phyloP scores from a whole-genome alignment of 1,140 invertebrate genomes.

The Hydropsyche tenuis region DNA sequence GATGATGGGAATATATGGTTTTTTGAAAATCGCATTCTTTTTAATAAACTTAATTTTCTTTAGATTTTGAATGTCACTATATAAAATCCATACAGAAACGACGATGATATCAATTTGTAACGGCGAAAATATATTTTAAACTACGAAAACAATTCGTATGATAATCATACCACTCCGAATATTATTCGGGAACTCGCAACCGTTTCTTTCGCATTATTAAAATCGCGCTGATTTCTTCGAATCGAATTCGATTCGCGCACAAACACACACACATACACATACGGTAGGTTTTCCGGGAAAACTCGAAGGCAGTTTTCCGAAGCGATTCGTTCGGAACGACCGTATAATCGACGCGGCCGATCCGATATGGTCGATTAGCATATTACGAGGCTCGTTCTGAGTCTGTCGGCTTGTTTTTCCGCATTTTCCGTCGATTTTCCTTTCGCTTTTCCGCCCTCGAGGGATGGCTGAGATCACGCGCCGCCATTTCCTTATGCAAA shows the following conservation, averaged over 20 bases:
- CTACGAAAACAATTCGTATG: no score
- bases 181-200: no score
- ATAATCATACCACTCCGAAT: no score
- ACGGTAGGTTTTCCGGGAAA: not conserved
- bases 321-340: not conserved
- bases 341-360: not conserved
- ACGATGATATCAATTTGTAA: not conserved
- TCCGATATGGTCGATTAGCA: conserved; percentile 22
- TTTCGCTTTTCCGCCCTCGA: not conserved
- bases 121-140: not conserved
- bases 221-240: no score
- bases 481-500: conserved; percentile 1
- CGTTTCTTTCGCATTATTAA: no score
- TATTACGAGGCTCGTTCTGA: conserved; percentile 10
- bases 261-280: not conserved
- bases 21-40: no score
- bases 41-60: no score
- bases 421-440: not conserved
- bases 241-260: not conserved
- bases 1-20: no score
- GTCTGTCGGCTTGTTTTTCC: conserved; percentile 4
- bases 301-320: no score
- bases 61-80: no score
- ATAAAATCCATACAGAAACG: no score
- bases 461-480: not conserved